phyloP scores from a whole-genome alignment of 2,797 vertebrate genomes.

The Tarsius wallacei region DNA sequence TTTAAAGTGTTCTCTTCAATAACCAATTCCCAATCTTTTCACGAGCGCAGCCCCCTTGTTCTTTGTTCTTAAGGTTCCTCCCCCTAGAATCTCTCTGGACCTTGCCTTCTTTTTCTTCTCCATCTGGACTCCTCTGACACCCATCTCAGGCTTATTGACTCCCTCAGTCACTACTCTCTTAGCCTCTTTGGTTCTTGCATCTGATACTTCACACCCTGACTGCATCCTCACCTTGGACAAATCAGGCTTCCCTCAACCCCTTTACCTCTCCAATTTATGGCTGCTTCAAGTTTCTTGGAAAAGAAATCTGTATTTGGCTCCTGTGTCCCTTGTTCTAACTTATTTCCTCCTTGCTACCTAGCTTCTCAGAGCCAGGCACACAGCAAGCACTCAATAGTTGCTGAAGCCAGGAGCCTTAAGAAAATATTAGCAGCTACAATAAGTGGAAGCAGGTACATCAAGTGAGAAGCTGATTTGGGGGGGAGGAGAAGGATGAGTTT shows the following conservation, averaged over 20 bases:
- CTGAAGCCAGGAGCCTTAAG: neutral
- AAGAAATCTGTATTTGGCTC: neutral
- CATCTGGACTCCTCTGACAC: neutral
- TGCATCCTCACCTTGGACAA: neutral
- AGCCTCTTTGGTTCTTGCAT: neutral
- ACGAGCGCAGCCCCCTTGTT: neutral
- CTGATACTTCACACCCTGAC: neutral
- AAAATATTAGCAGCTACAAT: neutral
- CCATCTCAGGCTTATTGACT: neutral
- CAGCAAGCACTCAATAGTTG: neutral
- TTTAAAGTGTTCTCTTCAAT: neutral
- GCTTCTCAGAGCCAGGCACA: neutral
- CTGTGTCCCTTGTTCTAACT: neutral
- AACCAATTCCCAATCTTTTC: neutral
- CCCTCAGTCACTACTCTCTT: neutral
- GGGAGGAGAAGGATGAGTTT: neutral
- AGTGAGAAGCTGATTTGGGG: neutral
- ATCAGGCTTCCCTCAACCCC: neutral
- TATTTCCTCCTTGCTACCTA: neutral
- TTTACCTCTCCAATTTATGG: neutral
- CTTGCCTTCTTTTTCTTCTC: neutral
- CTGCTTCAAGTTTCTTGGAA: neutral
- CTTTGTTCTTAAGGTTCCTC: neutral
- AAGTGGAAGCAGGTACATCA: neutral
- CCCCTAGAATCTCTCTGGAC: neutral